Conservation (phyloP, 2,113 vertebrate species). For the Nestor notabilis region DNA sequence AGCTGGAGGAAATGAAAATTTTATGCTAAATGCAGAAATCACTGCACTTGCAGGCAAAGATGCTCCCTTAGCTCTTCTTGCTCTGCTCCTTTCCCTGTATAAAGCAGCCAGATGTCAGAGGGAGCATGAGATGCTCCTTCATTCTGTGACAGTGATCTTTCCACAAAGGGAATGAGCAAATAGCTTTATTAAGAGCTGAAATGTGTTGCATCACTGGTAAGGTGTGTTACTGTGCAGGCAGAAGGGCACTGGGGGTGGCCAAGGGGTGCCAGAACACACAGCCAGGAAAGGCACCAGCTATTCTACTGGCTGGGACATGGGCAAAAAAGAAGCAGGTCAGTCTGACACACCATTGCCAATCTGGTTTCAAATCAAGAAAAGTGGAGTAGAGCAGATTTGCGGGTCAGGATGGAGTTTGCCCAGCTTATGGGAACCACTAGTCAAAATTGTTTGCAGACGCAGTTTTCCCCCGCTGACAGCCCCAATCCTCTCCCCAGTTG, state of each 20-base stretch:
- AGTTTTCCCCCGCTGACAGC: background rate
- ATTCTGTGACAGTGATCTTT: fast-evolving
- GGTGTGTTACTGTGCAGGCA: background rate
- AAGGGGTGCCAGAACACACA: background rate
- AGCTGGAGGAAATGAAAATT: background rate
- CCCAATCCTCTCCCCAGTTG: background rate
- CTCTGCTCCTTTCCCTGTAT: fast-evolving
- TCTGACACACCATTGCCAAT: background rate
- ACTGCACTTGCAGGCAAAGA: background rate
- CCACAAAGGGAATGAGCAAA: background rate
- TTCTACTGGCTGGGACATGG: fast-evolving
- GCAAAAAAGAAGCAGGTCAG: background rate
- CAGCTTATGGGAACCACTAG: background rate
- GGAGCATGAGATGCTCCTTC: background rate
- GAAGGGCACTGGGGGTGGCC: background rate
- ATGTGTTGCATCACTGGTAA: fast-evolving
- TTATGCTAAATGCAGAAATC: background rate
- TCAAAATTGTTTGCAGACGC: background rate
- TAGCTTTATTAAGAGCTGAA: background rate
- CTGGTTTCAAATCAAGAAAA: background rate
- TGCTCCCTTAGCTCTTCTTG: background rate
- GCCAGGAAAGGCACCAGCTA: background rate
- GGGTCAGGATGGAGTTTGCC: background rate
- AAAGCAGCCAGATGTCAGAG: background rate
- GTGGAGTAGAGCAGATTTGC: background rate